These are phyloP conservation scores for Oreochromis niloticus DNA, from an alignment of 2,113 vertebrate species.

Conservation along the genomic window DNA sequence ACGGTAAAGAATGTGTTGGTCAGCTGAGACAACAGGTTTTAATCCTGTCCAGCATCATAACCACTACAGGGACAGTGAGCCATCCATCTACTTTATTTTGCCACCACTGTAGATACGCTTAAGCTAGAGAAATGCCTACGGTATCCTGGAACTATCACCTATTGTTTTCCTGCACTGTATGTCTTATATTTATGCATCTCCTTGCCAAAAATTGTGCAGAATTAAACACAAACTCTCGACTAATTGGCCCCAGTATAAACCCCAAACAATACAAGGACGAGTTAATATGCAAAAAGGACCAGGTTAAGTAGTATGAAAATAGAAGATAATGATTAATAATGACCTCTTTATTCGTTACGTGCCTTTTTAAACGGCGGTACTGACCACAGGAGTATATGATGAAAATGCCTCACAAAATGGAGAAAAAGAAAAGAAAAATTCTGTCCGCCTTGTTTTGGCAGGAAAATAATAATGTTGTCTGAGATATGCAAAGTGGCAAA, in stretches of 20 bases:
- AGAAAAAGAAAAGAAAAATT: neutral
- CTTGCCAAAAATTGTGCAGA: neutral
- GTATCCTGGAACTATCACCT: neutral
- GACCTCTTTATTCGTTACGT: neutral
- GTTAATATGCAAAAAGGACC: neutral
- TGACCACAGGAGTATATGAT: neutral
- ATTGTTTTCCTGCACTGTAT: neutral
- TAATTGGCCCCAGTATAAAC: neutral
- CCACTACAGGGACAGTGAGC: conserved; percentile 16
- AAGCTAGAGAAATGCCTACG: neutral
- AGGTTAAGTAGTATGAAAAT: neutral
- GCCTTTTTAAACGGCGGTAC: neutral
- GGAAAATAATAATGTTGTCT: neutral
- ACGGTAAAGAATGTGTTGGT: conserved; percentile 36
- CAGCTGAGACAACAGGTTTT: conserved; percentile 40
- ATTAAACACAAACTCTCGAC: neutral
- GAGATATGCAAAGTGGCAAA: neutral
- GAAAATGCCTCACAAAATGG: neutral
- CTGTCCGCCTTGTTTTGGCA: neutral
- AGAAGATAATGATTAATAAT: neutral
- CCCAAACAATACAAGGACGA: neutral
- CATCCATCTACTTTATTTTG: conserved; percentile 10
- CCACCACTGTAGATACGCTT: neutral
- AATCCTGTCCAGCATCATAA: conserved; percentile 10
- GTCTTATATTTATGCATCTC: neutral